Evolutionary conservation across 1,140 invertebrate species (phyloP), one percentile per base, ranked within the genome.

Genomic region (Dolichoris vasculosae): DNA sequence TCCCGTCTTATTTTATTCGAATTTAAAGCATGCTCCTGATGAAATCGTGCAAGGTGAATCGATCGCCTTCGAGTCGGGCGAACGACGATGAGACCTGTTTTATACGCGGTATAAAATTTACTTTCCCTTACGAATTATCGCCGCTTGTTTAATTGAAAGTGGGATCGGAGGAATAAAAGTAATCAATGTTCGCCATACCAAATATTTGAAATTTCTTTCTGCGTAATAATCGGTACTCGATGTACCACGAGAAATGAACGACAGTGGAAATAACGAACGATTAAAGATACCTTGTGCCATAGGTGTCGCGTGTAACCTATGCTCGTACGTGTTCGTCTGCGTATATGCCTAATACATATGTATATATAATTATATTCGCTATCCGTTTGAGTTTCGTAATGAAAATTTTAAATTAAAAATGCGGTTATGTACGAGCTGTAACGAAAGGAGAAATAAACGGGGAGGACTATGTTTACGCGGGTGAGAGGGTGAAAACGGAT

Each of bases 201-300:
- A 67, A 13, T 35, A 11, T 3, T 3, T 1, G n/a, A 46, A 30
- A 48, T 13, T 48, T 32, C 48, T 43, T 48, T 30, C 73, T 46
- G 13, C 9, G 43, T 76, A 26, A 48, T 0, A n/a, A 43, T 43
- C 9, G 48, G 30, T 46, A 46, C 73, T 76, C 73, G n/a, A n/a
- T 76, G 38, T 48, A 76, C 38, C 23, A 46, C 30, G 4, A 77
- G 2, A 63, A 59, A 55, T 20, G 20, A 38, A 78, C 63, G 32
- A 59, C 30, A 55, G 15, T 71, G 67, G 17, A 75, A 82, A 69
- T 51, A 40, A 86, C 69, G 73, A 77, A 82, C 80, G 73, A 85
- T 51, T 51, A 80, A 20, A 55, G 76, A 86, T 69, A 75, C 46
- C 73, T 71, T 75, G 84, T 86, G 86, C 84, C 84, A 86, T 87